phyloP scores from a whole-genome alignment of 2,797 vertebrate genomes.

The Phoeniculus purpureus region DNA sequence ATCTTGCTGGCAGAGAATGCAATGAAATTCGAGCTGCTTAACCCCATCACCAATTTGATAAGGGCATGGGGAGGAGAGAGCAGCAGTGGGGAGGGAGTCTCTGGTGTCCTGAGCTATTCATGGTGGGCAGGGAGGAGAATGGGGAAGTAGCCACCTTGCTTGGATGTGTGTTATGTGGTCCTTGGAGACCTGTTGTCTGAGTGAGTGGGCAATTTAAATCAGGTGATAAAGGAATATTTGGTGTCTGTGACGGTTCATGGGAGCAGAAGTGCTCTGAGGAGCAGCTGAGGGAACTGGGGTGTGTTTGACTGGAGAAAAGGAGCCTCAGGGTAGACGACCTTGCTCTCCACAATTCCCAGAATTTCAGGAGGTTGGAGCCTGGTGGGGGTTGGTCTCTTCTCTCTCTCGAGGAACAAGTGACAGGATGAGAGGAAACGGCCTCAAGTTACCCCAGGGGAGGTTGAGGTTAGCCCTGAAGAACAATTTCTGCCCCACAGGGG shows the following conservation, averaged over 20 bases:
- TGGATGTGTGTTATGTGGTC: rapidly evolving
- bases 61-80: background rate
- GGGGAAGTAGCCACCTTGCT: background rate
- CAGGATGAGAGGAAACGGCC: no score
- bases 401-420: no score
- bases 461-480: no score
- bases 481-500: no score
- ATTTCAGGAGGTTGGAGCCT: no score
- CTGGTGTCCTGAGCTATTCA: rapidly evolving
- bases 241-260: background rate
- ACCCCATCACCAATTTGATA: background rate
- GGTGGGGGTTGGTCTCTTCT: no score
- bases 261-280: no score
- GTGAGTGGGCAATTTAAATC: background rate
- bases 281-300: no score
- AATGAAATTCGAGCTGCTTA: background rate
- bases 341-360: no score
- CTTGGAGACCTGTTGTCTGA: rapidly evolving
- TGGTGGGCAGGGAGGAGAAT: background rate
- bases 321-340: no score
- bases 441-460: no score
- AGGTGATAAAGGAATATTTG: background rate
- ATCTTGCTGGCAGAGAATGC: background rate
- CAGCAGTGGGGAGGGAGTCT: rapidly evolving
- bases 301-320: no score